Evolutionary conservation across 2,888 invertebrate species (phyloP).

Genomic region (Lasioglossum morio): DNA sequence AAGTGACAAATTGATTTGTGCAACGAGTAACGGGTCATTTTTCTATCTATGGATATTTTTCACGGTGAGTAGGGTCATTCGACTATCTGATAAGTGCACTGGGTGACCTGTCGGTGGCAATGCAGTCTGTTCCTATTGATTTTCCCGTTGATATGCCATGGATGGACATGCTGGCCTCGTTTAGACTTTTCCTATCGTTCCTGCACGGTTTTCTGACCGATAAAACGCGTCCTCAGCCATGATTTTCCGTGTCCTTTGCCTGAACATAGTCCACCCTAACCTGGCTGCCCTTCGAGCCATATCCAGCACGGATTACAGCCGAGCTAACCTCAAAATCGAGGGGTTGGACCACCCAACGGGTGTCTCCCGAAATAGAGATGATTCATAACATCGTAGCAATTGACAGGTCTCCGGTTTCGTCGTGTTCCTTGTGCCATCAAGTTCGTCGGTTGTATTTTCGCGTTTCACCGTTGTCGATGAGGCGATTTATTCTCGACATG

Average conservation of each 20-base stretch:
- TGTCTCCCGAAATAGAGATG: constrained; percentile 81
- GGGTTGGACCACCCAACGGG: constrained; percentile 74
- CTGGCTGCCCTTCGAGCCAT: neutral
- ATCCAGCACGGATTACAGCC: constrained; percentile 25
- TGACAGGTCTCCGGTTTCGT: constrained; percentile 65
- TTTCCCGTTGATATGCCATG: constrained; percentile 71
- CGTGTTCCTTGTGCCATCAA: constrained; percentile 19
- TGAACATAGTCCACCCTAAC: too few relatives aligned
- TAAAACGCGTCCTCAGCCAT: constrained; percentile 14
- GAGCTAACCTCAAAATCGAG: constrained; percentile 78
- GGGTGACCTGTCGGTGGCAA: constrained; percentile 32
- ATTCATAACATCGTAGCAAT: constrained; percentile 75
- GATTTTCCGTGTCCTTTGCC: neutral
- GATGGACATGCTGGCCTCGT: constrained; percentile 78
- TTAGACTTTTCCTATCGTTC: constrained; percentile 53
- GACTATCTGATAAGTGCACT: neutral
- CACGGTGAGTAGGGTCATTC: constrained; percentile 72
- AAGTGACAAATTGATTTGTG: constrained; percentile 80
- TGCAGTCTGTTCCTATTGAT: constrained; percentile 75
- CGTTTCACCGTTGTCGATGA: neutral
- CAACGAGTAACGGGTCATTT: constrained; percentile 54
- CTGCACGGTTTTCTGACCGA: constrained; percentile 37
- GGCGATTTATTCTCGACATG: neutral
- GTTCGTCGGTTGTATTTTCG: neutral
- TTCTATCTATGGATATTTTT: constrained; percentile 76